phyloP scores from a whole-genome alignment of 2,113 vertebrate genomes.

The Lynx canadensis region DNA sequence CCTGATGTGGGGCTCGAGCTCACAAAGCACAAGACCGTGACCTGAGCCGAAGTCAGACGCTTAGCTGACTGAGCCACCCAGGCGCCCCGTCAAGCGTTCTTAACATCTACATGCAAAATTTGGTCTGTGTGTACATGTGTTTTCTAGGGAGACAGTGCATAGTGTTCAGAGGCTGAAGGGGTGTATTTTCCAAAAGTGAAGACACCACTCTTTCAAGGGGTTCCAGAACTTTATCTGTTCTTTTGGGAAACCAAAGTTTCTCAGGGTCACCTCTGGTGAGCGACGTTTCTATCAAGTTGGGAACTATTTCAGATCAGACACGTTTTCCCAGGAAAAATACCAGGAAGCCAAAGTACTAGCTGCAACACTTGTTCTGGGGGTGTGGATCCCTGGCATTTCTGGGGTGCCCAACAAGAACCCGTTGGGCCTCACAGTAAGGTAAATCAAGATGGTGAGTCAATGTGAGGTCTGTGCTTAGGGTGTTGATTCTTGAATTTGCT shows the following conservation, averaged over 20 bases:
- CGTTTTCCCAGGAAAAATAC: background rate
- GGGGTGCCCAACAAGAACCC: background rate
- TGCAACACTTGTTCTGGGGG: background rate
- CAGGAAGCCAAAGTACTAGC: background rate
- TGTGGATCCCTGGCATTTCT: background rate
- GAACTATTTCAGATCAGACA: background rate
- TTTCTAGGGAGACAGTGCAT: background rate
- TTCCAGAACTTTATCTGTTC: background rate
- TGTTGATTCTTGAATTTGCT: background rate
- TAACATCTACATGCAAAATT: background rate
- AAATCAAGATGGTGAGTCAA: background rate
- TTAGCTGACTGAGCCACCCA: too few species aligned
- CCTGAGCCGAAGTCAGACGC: too few species aligned
- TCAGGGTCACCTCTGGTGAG: background rate
- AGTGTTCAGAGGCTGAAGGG: background rate
- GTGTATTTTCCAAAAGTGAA: background rate
- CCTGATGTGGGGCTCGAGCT: too few species aligned
- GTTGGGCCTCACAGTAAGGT: background rate
- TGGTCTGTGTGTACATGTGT: background rate
- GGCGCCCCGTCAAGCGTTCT: background rate
- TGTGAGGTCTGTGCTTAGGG: background rate
- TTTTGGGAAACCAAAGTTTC: constrained; percentile 6
- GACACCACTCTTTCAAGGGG: background rate
- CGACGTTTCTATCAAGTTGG: background rate
- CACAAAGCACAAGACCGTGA: too few species aligned